Conservation (phyloP, 2,888 invertebrate genomes). For the Aphidius colemani region DNA sequence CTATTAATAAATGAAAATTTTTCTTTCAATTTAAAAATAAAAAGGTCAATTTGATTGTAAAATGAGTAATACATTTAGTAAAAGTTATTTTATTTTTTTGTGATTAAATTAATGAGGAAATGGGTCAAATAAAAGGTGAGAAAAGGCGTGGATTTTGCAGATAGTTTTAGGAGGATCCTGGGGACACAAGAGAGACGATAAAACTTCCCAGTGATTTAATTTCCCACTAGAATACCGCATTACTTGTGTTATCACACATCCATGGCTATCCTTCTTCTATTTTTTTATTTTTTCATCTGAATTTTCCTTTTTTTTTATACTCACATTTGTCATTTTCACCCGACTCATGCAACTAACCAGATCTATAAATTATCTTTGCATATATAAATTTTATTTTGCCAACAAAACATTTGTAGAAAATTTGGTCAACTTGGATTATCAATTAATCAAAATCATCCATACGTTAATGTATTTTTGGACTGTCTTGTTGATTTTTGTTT, state of each 20-base stretch:
- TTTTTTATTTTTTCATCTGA: slow-evolving; percentile 18
- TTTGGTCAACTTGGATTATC: background rate
- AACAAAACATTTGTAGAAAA: too few relatives aligned
- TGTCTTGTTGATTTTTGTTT: background rate
- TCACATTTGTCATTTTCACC: slow-evolving; percentile 6
- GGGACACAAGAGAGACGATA: slow-evolving; percentile 14
- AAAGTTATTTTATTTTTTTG: background rate
- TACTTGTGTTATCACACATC: slow-evolving; percentile 31
- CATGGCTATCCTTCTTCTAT: slow-evolving; percentile 22
- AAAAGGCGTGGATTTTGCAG: background rate
- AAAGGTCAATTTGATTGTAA: too few relatives aligned
- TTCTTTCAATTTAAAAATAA: background rate
- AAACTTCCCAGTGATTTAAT: slow-evolving; percentile 31
- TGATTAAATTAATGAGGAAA: slow-evolving; percentile 12
- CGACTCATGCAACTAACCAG: background rate
- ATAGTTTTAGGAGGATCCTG: background rate
- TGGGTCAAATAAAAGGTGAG: slow-evolving; percentile 10
- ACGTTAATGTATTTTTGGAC: background rate
- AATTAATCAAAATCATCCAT: background rate
- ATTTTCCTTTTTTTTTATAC: slow-evolving; percentile 22
- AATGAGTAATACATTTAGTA: too few relatives aligned
- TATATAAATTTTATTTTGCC: background rate
- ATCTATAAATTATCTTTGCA: background rate
- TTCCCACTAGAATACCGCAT: slow-evolving; percentile 29
- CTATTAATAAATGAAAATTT: too few relatives aligned